phyloP scores from a whole-genome alignment of 2,113 vertebrate genomes.

The Sinocyclocheilus grahami region DNA sequence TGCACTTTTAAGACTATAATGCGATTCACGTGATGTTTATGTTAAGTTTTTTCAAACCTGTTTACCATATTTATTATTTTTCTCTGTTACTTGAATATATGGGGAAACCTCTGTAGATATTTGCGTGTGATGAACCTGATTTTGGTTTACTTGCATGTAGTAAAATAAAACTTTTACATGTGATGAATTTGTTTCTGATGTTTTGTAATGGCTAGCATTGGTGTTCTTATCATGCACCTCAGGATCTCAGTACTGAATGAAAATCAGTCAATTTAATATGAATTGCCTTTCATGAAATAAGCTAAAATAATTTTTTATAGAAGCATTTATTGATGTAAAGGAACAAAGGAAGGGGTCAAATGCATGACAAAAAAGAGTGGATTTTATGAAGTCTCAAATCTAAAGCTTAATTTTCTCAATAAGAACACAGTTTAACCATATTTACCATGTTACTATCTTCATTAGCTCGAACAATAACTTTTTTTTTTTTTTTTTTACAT shows the following conservation, averaged over 20 bases:
- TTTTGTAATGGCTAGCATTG: neutral
- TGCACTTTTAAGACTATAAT: conserved; percentile 11
- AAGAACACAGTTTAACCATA: neutral
- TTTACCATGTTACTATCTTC: neutral
- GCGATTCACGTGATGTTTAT: conserved; percentile 6
- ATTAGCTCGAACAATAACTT: neutral
- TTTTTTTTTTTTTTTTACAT: neutral
- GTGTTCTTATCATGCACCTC: neutral
- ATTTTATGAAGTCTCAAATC: neutral
- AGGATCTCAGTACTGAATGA: neutral
- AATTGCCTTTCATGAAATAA: neutral
- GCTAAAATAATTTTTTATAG: neutral
- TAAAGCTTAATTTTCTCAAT: neutral
- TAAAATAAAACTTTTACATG: conserved; percentile 52
- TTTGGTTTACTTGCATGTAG: conserved; percentile 46
- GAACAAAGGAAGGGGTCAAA: neutral
- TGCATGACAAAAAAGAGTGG: neutral
- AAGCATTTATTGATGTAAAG: neutral
- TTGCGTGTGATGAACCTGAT: conserved; percentile 24
- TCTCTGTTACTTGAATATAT: conserved; percentile 59
- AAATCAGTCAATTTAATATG: neutral
- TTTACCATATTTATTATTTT: conserved; percentile 54
- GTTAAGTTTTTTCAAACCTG: conserved; percentile 13
- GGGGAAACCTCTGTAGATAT: conserved; percentile 43
- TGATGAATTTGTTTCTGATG: conserved; percentile 8